Base-by-base conservation (phyloP, 2,888 invertebrate genomes). In the Sicus ferrugineus region DNA sequence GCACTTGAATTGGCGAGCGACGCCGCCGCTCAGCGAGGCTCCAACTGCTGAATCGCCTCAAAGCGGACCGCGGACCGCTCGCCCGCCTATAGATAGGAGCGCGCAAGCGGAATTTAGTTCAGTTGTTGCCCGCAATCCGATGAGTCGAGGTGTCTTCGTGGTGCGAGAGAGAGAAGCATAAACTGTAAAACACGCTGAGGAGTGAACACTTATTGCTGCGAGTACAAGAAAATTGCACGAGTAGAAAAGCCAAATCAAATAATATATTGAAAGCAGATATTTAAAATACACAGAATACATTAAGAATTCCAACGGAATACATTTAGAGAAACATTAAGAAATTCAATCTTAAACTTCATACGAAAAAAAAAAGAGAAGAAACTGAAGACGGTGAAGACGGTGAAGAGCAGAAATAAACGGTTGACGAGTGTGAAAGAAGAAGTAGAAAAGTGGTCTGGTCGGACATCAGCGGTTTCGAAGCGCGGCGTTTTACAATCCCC, bases 51-150 rank as follows among this genome's bases (percentile, higher is more conserved):
- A 56, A 26, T 58, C 67, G 59, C n/a, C 30, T 38, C n/a, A 28
- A 52, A 30, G 26, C 64, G 16, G 66, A 34, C 14, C 34, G 34
- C 14, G 34, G 34, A 34, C 14, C 34, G 34, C 42, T 46, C 48
- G 42, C 23, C 59, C 69, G 74, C 67, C 80, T 80, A 81, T 81
- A 80, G 71, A 81, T 80, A 81, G 72, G 73, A 63, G 73, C 72
- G 73, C 74, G 74, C 69, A 73, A 73, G 70, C 46, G 68, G 68
- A 48, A 71, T 74, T 76, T 67, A 75, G 74, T 75, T 81, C 80
- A 81, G 81, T 81, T 80, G 77, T 79, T 77, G 76, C 77, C 78
- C 75, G 75, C 74, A 79, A 78, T 77, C 77, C 76, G 74, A 74
- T 73, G 75, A 74, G 79, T 77, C 63, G 74, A 79, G 76, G 78